Base-by-base conservation (phyloP, 1,140 invertebrate genomes). In the Eueides isabella region DNA sequence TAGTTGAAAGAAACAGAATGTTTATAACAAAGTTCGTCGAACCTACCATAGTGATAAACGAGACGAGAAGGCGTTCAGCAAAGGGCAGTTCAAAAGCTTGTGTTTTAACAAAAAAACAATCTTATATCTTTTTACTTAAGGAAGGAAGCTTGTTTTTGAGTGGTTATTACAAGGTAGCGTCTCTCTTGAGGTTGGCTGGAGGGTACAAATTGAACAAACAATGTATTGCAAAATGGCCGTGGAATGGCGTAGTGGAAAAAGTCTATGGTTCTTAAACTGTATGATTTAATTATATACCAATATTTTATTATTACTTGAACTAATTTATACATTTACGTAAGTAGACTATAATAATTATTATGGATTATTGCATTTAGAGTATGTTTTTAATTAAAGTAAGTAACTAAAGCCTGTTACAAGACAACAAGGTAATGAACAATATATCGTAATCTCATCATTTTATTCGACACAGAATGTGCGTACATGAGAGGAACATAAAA, bases 151-250 rank as follows among this genome's bases (percentile, higher is more conserved):
- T 48, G 38, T 74, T 68, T 68, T 74, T 29, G 28, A 55, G 61
- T 29, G 44, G 63, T 61, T n/a, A 74, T 75, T 66, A 75, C 61
- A 29, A 61, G 73, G 73, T 71, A 65, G 64, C 61, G 38, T 66
- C 61, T 74, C 84, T 82, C 83, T 79, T 61, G 84, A 82, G 81
- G 75, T 55, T 71, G 41, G 81, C 73, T 71, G 41, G 81, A 76
- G 80, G 79, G 79, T 79, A 84, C 82, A 86, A 86, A 86, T 86
- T 88, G 86, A 82, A 80, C 85, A 88, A 87, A 88, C 86, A 87
- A 85, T 87, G 82, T 88, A 85, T 84, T 83, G 85, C 82, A 83
- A 85, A 88, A 88, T 88, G 84, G 83, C 81, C 76, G 76, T 69
- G 76, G 76, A 76, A 82, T 79, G 78, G 79, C 67, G 71, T 41